phyloP scores from a whole-genome alignment of 2,113 vertebrate species.

The Epinephelus moara region DNA sequence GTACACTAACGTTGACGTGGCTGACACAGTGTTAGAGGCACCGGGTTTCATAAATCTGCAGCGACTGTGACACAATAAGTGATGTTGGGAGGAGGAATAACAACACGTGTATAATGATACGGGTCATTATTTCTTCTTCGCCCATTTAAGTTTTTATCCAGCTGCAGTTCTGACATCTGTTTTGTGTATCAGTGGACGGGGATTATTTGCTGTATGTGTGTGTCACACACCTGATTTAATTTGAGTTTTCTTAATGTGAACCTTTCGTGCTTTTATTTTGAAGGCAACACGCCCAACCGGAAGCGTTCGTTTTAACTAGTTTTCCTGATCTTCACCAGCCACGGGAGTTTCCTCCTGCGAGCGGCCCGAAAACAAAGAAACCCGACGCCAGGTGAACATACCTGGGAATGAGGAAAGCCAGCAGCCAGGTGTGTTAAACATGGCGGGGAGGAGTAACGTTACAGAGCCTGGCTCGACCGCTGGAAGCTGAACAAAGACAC shows the following conservation, averaged over 20 bases:
- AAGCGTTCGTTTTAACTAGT: background rate
- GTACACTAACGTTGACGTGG: background rate
- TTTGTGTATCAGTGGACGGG: no score
- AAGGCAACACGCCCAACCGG: conserved; percentile 58
- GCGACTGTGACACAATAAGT: no score
- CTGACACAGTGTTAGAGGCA: no score
- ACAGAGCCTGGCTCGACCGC: background rate
- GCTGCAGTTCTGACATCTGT: no score
- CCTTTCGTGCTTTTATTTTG: conserved; percentile 49
- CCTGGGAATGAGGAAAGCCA: accelerated
- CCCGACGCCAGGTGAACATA: background rate
- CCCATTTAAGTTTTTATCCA: no score
- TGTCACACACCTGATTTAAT: no score
- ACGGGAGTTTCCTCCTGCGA: background rate
- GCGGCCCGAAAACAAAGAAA: background rate
- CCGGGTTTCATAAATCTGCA: background rate
- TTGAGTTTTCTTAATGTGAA: no score
- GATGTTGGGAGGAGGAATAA: no score
- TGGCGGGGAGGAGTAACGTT: background rate
- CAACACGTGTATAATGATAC: no score
- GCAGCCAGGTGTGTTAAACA: background rate
- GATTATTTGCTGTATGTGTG: no score
- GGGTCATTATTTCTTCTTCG: no score
- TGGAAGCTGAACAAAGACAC: background rate
- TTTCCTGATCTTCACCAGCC: background rate